Evolutionary conservation across 2,797 vertebrate genomes (phyloP), one percentile per base, ranked within the genome.

Genomic region (Morus bassanus): DNA sequence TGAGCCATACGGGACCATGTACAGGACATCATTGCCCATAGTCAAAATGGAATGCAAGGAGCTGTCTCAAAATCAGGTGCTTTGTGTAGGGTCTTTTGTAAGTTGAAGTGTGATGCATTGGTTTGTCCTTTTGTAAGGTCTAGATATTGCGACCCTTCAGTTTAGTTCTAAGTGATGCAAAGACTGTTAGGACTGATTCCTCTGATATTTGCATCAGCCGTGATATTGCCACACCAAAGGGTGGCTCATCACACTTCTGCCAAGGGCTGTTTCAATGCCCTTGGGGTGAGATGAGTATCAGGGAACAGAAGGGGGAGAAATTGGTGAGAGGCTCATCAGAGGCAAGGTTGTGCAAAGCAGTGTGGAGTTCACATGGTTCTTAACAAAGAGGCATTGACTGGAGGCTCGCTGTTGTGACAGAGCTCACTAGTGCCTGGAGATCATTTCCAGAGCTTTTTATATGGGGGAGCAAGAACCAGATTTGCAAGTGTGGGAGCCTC

Each of bases 371-470:
- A 91, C 96, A 79, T 73, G 91, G 73, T 41, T 86, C 76, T 78
- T 67, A 95, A 97, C 95, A 97, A 96, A 96, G 96, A 94, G 65
- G 57, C 91, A 85, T 96, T 95, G 95, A 97, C 48, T 27, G 83
- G 88, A 63, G 85, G 39, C 73, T 78, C 0, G 3, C 35, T 30
- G 65, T 90, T 94, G 94, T 94, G 93, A 91, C 96, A 95, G 77
- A 96, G 94, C 85, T 94, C 64, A 13, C 83, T 50, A 41, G 70
- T 70, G 86, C 93, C 84, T 72, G 94, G 82, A 92, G 92, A 93
- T 84, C 69, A 15, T 93, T 94, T 93, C 85, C 94, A 92, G 75
- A 93, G 68, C 92, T 93, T 92, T 93, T 94, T 96, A 0, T 37
- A 65, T 1, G 57, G 82, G 93, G 85, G 78, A 88, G 82, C 91